Evolutionary conservation across 2,888 invertebrate species (phyloP), one percentile per base, ranked within the genome.

Genomic region (Mylabris sibirica): DNA sequence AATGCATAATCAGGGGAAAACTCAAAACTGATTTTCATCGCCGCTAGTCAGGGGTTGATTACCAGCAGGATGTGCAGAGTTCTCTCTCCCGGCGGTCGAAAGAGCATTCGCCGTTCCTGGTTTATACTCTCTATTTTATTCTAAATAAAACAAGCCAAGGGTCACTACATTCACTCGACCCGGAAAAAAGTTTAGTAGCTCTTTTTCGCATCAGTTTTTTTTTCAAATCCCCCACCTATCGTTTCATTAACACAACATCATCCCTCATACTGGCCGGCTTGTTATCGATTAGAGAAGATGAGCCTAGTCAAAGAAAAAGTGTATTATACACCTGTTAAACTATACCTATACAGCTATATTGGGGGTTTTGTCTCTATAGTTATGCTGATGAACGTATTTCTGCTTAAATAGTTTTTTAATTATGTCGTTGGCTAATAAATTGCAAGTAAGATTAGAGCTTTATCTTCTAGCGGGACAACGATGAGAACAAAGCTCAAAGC

Each of bases 141-240:
- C 79, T 79, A 82, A 82, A 81, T 82, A 81, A 82, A 83, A 83
- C 82, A 83, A 82, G 83, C 82, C 83, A 84, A 84, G 84, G 84
- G 84, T 84, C 84, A 84, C 84, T 76, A 80, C 77, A 80, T 81
- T 78, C 78, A 80, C 77, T 80, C 79, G 76, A 76, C 76, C 77
- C 78, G 81, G 79, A 81, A 83, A 83, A 83, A 83, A 83, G 82
- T 82, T 83, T 81, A 76, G 77, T 74, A 67, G 77, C 76, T 76
- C 79, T 80, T 80, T 82, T 81, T 80, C 74, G 77, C 79, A 82
- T 80, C 77, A 74, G 73, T 75, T 76, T 64, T 38, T 60, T 34
- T 60, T 20, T 20, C 65, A 17, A 24, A 26, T 38, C 22, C 59
- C 72, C 68, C 70, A 20, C 49, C 49, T 6, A 22, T 3, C 20